phyloP scores from a whole-genome alignment of 2,113 vertebrate genomes.

The Delphinapterus leucas region DNA sequence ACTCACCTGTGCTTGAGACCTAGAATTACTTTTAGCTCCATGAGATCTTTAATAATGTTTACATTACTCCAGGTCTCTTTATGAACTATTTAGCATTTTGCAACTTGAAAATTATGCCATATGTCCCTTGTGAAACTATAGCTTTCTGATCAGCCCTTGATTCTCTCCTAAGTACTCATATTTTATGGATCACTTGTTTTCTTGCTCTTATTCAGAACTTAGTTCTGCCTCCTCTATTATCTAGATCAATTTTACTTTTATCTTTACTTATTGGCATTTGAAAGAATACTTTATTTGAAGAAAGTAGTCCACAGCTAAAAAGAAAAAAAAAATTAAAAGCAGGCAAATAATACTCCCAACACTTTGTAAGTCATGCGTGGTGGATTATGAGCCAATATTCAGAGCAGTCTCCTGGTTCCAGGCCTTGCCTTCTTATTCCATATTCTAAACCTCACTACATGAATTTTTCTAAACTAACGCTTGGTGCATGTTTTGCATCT shows the following conservation, averaged over 20 bases:
- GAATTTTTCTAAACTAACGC: slow-evolving; percentile 11
- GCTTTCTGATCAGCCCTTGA: not conserved
- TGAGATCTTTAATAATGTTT: not conserved
- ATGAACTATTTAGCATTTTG: not conserved
- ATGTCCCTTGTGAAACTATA: not conserved
- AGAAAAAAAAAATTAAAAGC: not conserved
- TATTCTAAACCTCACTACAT: not conserved
- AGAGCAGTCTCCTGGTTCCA: not conserved
- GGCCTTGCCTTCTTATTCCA: not conserved
- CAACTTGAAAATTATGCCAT: not conserved
- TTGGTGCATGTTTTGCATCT: not conserved
- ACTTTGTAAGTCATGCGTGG: not conserved
- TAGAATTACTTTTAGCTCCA: not conserved
- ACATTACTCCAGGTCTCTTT: not conserved
- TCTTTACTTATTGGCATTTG: not conserved
- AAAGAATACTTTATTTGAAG: not conserved
- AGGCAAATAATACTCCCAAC: not conserved
- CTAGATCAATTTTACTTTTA: not conserved
- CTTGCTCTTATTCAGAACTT: not conserved
- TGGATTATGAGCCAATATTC: not conserved
- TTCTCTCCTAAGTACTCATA: not conserved
- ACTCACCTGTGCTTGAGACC: not conserved
- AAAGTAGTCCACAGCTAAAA: not conserved
- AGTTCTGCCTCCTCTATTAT: not conserved
- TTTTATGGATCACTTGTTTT: not conserved